phyloP scores from a whole-genome alignment of 2,113 vertebrate genomes.

The Limanda limanda region DNA sequence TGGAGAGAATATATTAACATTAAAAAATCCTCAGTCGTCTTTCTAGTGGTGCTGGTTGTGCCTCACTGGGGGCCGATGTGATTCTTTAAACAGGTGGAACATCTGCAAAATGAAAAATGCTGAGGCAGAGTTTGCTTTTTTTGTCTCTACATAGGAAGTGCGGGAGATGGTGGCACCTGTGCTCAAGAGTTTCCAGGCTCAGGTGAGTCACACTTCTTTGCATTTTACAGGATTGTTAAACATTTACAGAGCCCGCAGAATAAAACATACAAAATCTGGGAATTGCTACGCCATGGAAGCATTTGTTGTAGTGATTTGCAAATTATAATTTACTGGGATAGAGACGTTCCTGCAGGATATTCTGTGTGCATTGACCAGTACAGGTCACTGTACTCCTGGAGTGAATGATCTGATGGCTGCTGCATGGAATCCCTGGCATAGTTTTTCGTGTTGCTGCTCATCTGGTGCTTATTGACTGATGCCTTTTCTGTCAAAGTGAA shows the following conservation, averaged over 20 bases:
- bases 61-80: slow-evolving; percentile 23
- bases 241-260: slow-evolving; percentile 26
- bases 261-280: not conserved
- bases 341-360: slow-evolving; percentile 18
- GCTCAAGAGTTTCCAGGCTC: slow-evolving; percentile 91
- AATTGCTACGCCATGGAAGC: not conserved
- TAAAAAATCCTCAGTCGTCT: slow-evolving; percentile 48
- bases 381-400: slow-evolving; percentile 33
- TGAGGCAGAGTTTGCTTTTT: slow-evolving; percentile 56
- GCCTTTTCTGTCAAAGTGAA: slow-evolving; percentile 84
- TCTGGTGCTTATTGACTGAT: slow-evolving; percentile 81
- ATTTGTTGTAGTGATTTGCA: slow-evolving; percentile 1
- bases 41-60: slow-evolving; percentile 31
- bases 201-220: slow-evolving; percentile 80
- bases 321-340: slow-evolving; percentile 24
- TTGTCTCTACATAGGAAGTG: slow-evolving; percentile 83
- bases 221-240: not conserved
- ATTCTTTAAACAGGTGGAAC: slow-evolving; percentile 55
- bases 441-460: slow-evolving; percentile 71
- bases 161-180: slow-evolving; percentile 91
- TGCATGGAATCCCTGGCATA: slow-evolving; percentile 61
- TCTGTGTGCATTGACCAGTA: slow-evolving; percentile 30
- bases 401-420: slow-evolving; percentile 54
- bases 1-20: slow-evolving; percentile 55
- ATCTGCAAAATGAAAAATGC: slow-evolving; percentile 57